These are phyloP conservation scores for Pipistrellus kuhlii DNA, from an alignment of 2,797 vertebrate species.

Conservation along the genomic window DNA sequence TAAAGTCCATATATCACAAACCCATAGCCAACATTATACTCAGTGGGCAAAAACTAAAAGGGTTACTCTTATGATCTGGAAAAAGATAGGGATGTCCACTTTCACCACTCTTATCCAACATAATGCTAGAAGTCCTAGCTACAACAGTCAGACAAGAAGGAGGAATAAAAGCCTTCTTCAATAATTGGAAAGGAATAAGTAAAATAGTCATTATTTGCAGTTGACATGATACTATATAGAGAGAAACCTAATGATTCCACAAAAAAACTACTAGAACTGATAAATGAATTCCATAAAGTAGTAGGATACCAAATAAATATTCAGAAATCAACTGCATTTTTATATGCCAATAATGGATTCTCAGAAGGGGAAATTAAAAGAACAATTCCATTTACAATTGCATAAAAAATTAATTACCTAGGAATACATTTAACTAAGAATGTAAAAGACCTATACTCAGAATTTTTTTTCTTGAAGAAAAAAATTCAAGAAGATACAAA, in stretches of 20 bases:
- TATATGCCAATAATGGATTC: neutral
- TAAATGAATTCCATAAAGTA: neutral
- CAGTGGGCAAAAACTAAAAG: neutral
- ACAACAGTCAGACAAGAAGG: neutral
- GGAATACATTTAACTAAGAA: neutral
- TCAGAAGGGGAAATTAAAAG: neutral
- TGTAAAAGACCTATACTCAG: neutral
- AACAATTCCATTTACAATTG: neutral
- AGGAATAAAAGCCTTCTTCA: neutral
- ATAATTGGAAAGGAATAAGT: too few species aligned
- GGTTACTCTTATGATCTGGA: neutral
- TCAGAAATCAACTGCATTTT: neutral
- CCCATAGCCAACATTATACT: too few species aligned
- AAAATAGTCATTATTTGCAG: too few species aligned
- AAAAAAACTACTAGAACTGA: neutral
- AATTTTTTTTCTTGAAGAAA: neutral
- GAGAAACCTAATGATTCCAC: neutral
- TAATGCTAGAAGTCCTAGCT: neutral
- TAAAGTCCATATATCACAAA: too few species aligned
- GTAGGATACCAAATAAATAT: neutral
- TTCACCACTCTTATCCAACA: neutral
- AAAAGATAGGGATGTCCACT: neutral
- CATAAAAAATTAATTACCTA: neutral
- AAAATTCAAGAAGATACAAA: neutral
- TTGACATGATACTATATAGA: neutral